Conservation (phyloP, 2,888 invertebrate species). For the Caenorhabditis macrosperma region DNA sequence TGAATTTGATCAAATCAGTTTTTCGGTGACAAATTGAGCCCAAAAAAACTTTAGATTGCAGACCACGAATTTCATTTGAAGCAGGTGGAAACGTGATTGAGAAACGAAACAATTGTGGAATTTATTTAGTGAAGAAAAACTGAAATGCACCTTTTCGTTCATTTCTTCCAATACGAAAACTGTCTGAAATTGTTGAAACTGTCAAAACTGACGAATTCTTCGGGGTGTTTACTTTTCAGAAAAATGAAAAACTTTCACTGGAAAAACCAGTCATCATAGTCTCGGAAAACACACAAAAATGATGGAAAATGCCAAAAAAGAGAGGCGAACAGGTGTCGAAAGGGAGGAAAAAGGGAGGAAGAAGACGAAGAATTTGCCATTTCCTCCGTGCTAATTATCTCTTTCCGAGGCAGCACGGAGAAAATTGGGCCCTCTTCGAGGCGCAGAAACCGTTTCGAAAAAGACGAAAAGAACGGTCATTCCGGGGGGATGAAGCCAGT, state of each 20-base stretch:
- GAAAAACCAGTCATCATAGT: background rate
- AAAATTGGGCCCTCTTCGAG: background rate
- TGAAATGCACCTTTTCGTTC: background rate
- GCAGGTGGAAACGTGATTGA: background rate
- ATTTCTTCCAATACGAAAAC: no score
- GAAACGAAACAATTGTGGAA: background rate
- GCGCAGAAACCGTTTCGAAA: background rate
- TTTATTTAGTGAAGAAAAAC: no score
- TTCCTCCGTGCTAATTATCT: no score
- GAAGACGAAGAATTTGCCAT: no score
- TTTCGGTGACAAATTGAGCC: no score
- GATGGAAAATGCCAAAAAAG: no score
- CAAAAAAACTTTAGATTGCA: no score
- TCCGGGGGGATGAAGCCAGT: background rate
- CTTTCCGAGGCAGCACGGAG: background rate
- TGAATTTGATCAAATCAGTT: no score
- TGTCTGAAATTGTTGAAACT: background rate
- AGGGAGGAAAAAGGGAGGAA: background rate
- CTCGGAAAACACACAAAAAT: background rate
- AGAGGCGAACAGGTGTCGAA: background rate
- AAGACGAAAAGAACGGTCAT: background rate
- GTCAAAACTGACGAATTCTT: no score
- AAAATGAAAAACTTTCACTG: background rate
- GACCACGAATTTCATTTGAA: background rate
- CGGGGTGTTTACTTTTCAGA: background rate